Base-by-base conservation (phyloP, 1,140 invertebrate genomes). In the Antheraea pernyi region DNA sequence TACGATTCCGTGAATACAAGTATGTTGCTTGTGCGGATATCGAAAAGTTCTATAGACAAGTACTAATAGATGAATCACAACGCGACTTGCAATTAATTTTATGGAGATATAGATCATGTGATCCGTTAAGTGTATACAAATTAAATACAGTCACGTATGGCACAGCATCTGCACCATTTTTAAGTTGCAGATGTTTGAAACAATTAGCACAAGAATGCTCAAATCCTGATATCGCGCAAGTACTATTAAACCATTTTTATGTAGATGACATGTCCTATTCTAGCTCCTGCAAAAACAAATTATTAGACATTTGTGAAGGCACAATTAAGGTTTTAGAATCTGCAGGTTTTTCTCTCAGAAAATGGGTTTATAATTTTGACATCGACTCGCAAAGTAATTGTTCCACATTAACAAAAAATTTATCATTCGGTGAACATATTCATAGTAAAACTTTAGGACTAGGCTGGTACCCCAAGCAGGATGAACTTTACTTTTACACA, bases 31-130 rank as follows among this genome's bases (percentile, higher is more conserved):
- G 69, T 58, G 70, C 73, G 0, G 84, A 88, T 59, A 71, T 85
- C 7, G 66, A 74, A 18, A 78, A 89, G 71, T 79, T 82, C 81
- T 91, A 37, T 36, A 30, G 83, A 4, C 82, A 90, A 72, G 72
- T 86, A 9, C 18, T 70, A 19, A 68, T 91, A 7, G 70, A 81
- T 58, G 30, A 67, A 1, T 70, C 80, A 46, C 77, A 88, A 72
- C 30, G 70, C 53, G 67, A 80, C 11, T 72, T 75, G 30, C 73
- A 71, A 60, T 69, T 81, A 36, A 87, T 92, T n/a, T 18, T 91
- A 0, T 91, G 89, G 76, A 39, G 74, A 18, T 65, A 65, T n/a
- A n/a, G n/a, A n/a, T n/a, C n/a, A n/a, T n/a, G n/a, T n/a, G n/a
- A n/a, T n/a, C n/a, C n/a, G n/a, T n/a, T n/a, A n/a, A 5, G 9